phyloP scores from a whole-genome alignment of 2,113 vertebrate genomes.

The Phocoena sinus region DNA sequence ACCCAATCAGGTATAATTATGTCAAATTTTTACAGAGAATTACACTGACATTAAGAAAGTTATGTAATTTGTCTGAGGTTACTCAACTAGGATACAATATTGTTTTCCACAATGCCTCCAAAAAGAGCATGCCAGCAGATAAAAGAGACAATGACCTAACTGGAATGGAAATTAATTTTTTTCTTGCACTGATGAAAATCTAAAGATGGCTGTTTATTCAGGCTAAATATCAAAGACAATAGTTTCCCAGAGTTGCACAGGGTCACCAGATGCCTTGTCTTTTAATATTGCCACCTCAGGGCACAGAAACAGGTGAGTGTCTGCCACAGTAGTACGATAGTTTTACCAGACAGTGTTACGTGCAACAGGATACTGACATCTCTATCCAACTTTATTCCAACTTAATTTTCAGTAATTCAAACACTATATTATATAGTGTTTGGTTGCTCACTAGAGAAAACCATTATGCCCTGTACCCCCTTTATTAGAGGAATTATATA shows the following conservation, averaged over 20 bases:
- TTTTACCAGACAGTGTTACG: not conserved
- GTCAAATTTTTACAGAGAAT: not conserved
- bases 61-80: not conserved
- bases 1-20: not conserved
- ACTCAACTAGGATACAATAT: not conserved
- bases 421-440: not conserved
- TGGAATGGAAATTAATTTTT: not conserved
- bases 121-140: not conserved
- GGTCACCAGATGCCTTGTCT: not conserved
- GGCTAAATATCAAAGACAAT: not conserved
- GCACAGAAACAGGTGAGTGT: not conserved
- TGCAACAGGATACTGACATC: not conserved
- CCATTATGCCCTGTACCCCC: not conserved
- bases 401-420: not conserved
- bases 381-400: not conserved
- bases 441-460: not conserved
- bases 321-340: not conserved
- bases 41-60: not conserved
- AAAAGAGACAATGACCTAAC: not conserved
- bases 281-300: not conserved
- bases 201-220: slow-evolving; percentile 2
- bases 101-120: not conserved
- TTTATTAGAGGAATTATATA: not conserved
- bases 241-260: not conserved
- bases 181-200: not conserved